Evolutionary conservation across 2,797 vertebrate species (phyloP).

Genomic region (Pangasius macronema): DNA sequence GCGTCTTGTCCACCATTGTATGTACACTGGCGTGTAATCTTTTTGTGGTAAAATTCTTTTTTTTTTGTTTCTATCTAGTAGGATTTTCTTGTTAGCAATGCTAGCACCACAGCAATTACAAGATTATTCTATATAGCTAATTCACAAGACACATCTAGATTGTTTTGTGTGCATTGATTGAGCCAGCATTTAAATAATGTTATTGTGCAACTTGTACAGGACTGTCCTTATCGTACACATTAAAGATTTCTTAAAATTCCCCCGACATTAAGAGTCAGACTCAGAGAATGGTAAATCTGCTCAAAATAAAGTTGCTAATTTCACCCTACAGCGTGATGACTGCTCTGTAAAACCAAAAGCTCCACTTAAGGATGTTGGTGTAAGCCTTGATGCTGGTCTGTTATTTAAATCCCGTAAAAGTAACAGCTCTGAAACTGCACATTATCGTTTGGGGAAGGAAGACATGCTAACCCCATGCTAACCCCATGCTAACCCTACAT

Average conservation of each 20-base stretch:
- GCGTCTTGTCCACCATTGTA: neutral
- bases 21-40: neutral
- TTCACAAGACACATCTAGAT: neutral
- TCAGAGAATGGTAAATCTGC: neutral
- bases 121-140: neutral
- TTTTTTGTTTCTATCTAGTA: neutral
- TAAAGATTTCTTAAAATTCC: no score
- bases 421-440: neutral
- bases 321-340: neutral
- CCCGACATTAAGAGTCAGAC: no score
- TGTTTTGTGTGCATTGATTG: neutral
- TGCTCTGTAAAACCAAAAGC: neutral
- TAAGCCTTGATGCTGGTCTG: neutral
- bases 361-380: neutral
- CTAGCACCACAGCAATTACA: neutral
- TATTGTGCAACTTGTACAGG: no score
- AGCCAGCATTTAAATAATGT: no score
- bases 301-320: constrained; percentile 5
- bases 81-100: neutral
- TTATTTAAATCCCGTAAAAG: constrained; percentile 14
- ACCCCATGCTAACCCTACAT: no score
- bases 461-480: neutral
- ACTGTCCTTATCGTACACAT: no score
- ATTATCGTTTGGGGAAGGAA: constrained; percentile 2
- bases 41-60: neutral